phyloP scores from a whole-genome alignment of 2,888 invertebrate genomes.

The Sabatieria punctata region DNA sequence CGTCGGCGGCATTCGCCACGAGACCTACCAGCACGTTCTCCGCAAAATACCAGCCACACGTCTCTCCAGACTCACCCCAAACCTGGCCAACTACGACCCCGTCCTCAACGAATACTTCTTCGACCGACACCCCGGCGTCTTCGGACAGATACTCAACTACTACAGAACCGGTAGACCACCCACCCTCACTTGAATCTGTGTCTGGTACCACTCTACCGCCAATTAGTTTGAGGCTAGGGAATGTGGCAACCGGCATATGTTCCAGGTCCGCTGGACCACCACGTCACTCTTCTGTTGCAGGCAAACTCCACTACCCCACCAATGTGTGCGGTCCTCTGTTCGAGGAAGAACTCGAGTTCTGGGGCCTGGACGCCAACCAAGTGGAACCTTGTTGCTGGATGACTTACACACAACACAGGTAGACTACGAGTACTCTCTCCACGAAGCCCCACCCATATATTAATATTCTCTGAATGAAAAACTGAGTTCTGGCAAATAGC shows the following conservation, averaged over 20 bases:
- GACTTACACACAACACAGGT: slow-evolving; percentile 43
- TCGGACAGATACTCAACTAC: slow-evolving; percentile 79
- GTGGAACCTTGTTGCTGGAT: slow-evolving; percentile 28
- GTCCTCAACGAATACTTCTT: slow-evolving; percentile 99
- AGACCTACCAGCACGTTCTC: slow-evolving; percentile 44
- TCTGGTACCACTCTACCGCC: too few relatives aligned
- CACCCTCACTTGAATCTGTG: background rate
- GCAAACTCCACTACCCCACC: slow-evolving; percentile 94
- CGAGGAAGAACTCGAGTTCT: slow-evolving; percentile 96
- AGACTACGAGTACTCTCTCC: slow-evolving; percentile 45
- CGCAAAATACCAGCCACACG: slow-evolving; percentile 77
- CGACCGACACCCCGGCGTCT: slow-evolving; percentile 81
- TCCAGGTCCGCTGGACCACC: background rate
- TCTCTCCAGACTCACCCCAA: slow-evolving; percentile 66
- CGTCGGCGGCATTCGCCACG: slow-evolving; percentile 72
- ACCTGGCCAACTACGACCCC: slow-evolving; percentile 95
- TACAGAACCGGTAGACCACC: slow-evolving; percentile 42
- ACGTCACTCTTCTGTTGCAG: slow-evolving; percentile 32
- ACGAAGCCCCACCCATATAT: slow-evolving; percentile 67
- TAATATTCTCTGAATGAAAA: too few relatives aligned
- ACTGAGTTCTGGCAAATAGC: too few relatives aligned
- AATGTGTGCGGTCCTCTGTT: slow-evolving; percentile 97
- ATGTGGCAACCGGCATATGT: too few relatives aligned
- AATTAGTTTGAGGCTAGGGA: too few relatives aligned
- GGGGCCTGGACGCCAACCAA: slow-evolving; percentile 97